These are phyloP conservation scores for Synanthedon vespiformis DNA, from an alignment of 2,888 invertebrate genomes.

Conservation along the genomic window DNA sequence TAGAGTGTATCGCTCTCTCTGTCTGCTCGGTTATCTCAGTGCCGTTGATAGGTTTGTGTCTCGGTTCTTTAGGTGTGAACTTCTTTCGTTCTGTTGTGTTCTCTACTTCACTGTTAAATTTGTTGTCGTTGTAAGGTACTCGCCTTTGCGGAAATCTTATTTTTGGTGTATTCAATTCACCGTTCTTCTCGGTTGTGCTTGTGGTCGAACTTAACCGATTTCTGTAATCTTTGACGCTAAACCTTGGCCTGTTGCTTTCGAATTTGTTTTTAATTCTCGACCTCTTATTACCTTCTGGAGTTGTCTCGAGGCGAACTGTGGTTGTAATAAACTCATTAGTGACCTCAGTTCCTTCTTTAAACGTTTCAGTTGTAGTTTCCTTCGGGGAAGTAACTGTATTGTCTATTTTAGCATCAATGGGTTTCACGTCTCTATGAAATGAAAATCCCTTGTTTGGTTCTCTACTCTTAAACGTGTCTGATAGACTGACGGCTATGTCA, in stretches of 20 bases:
- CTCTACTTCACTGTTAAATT: conserved; percentile 35
- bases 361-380: conserved; percentile 34
- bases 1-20: conserved; percentile 39
- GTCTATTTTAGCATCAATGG: conserved; percentile 51
- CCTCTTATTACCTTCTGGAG: conserved; percentile 33
- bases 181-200: conserved; percentile 47
- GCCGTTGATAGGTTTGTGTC: conserved; percentile 35
- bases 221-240: conserved; percentile 83
- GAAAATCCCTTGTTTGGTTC: conserved; percentile 38
- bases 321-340: conserved; percentile 31
- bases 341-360: conserved; percentile 19
- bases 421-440: conserved; percentile 57
- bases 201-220: conserved; percentile 73
- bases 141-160: conserved; percentile 63
- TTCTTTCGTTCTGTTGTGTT: conserved; percentile 61
- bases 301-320: conserved; percentile 34
- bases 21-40: conserved; percentile 39
- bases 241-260: conserved; percentile 75
- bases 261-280: conserved; percentile 65
- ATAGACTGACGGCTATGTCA: conserved; percentile 50
- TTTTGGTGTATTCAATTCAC: conserved; percentile 41
- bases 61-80: conserved; percentile 63
- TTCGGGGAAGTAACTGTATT: conserved; percentile 16
- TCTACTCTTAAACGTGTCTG: conserved; percentile 36
- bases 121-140: conserved; percentile 42